Base-by-base conservation (phyloP, 1,140 invertebrate genomes). In the Parapsyche elsis region DNA sequence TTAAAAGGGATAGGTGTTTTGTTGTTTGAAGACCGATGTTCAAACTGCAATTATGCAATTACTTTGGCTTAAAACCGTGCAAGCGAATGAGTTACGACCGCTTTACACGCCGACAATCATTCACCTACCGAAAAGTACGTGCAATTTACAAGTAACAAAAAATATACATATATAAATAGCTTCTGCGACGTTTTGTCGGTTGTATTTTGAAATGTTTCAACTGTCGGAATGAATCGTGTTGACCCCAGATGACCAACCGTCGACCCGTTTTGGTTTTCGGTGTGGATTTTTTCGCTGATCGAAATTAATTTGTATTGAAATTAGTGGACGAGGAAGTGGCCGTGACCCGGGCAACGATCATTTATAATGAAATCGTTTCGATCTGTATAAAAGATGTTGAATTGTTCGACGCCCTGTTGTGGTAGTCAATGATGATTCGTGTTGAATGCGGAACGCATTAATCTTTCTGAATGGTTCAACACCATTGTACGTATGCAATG, bases 1-100 rank as follows among this genome's bases (percentile, higher is more conserved):
- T 77, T 77, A 77, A 77, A 77, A 67, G 44, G 59, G 75, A 77
- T 77, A 77, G 75, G 75, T 77, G 75, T 77, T 77, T 77, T 77
- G 75, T 77, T 77, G 75, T 77, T 77, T 77, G 75, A 77, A 77
- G 75, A 77, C 75, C 59, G 57, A 64, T 77, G 75, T 77, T 77
- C 75, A 77, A 53, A 53, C 23, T 16, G 75, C 57, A 77, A 77
- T 77, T 77, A 77, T 77, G 75, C 75, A 77, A 77, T 77, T 77
- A 77, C 57, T 45, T 26, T 14, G 49, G 73, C 73, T 75, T 57
- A 49, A 57, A 75, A 57, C 73, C 73, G 73, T 75, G 73, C 73
- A 75, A 30, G 44, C 45, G 73, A 19, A 75, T 67, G 64, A 67
- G 24, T 67, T 67, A 67, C 64, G 64, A 24, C 24, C 64, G 64